Base-by-base conservation (phyloP, 2,113 vertebrate species). In the Regulus satrapa region DNA sequence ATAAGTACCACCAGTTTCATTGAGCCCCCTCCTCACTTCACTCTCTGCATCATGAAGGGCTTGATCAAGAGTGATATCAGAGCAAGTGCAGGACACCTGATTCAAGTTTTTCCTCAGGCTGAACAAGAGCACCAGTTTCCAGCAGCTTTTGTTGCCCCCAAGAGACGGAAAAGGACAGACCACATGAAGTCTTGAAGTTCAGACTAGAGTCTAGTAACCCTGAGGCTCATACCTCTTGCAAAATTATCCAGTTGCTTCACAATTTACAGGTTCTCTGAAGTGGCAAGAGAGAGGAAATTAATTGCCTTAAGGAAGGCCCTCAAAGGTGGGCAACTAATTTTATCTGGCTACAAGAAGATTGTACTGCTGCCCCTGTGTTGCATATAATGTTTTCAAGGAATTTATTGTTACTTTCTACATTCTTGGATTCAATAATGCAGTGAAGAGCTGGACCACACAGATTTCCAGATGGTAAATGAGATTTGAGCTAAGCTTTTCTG, bases 371-470 rank as follows among this genome's bases (percentile, higher is more conserved):
- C 26, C 2, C 1, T 5, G 19, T 40, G 21, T 12, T 62, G 16
- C 26, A 41, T 6, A 14, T 2, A 20, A 40, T 3, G 1, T 29
- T 81, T 72, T 79, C 69, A 78, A 85, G 56, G 66, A 92, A 92
- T 77, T 78, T 21, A 32, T 81, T 88, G 74, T 31, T 68, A 71
- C 74, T 46, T 93, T 82, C 26, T 93, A 18, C 29, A 51, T 74
- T 92, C 72, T 51, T 93, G 68, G 36, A 71, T 49, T 63, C 52
- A 63, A 15, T 79, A 46, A 69, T 9, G 23, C 43, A 89, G 1
- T 14, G 54, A 93, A 72, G 71, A 87, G 36, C 69, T 66, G 88
- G 96, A 96, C 96, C 92, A 96, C 96, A 97, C 96, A 95, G 81
- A 83, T 48, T 95, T 93, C 88, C 95, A 96, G 90, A 95, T 92